A percentile compares a stretch with the other conserved stretches of the same genome.
Conservation (phyloP, 1,140 invertebrate species). For the Solenopsis fugax region DNA sequence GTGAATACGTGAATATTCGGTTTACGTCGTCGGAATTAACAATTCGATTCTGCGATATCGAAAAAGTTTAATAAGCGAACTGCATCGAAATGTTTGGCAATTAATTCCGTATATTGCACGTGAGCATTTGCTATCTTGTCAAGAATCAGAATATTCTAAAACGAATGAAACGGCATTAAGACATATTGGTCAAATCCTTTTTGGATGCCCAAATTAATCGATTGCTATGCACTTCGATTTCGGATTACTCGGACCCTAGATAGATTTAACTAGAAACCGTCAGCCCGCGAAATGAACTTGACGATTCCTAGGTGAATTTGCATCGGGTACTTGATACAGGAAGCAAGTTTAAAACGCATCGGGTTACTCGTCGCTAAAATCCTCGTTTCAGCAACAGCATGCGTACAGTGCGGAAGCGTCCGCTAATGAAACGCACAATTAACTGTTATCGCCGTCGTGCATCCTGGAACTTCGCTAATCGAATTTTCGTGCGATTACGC, state of each 20-base stretch:
- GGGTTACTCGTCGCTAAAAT: constrained; percentile 55
- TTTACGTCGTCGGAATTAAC: not conserved
- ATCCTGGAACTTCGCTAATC: constrained; percentile 65
- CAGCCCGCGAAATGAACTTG: not conserved
- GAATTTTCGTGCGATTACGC: constrained; percentile 65
- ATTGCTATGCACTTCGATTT: not conserved
- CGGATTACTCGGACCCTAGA: not conserved
- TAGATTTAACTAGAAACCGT: not conserved
- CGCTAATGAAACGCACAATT: constrained; percentile 73
- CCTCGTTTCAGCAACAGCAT: constrained; percentile 49
- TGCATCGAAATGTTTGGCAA: not conserved
- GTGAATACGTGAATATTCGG: not conserved
- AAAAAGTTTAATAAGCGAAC: not conserved
- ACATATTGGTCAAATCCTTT: not conserved
- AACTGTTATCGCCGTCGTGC: constrained; percentile 63
- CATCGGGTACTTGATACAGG: not conserved
- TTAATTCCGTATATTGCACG: not conserved
- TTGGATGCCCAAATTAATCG: not conserved
- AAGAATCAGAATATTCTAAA: not conserved
- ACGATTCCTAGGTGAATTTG: constrained; percentile 44
- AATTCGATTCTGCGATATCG: not conserved
- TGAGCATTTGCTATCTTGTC: not conserved
- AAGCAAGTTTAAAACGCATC: constrained; percentile 16
- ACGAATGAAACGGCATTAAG: not conserved
- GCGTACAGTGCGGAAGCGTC: constrained; percentile 49